These are phyloP conservation scores for Halictus quadricinctus DNA, from an alignment of 2,888 invertebrate genomes.

Conservation along the genomic window DNA sequence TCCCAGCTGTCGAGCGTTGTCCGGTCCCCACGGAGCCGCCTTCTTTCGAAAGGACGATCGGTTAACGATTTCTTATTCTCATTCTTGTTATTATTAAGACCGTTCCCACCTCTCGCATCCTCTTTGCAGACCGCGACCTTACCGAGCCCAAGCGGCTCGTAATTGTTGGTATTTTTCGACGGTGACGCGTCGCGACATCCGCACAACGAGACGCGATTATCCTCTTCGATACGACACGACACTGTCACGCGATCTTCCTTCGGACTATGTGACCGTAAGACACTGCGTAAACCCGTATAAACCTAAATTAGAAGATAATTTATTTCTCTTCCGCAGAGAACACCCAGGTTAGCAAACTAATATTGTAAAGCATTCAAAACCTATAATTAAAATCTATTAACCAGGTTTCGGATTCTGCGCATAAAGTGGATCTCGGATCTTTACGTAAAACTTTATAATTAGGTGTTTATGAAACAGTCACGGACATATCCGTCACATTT, in stretches of 20 bases:
- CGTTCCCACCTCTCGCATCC: slow-evolving; percentile 8
- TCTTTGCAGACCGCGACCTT: slow-evolving; percentile 22
- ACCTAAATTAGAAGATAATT: no score
- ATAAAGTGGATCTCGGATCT: no score
- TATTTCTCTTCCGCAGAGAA: no score
- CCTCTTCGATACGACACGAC: neutral
- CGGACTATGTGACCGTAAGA: neutral
- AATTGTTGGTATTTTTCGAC: slow-evolving; percentile 44
- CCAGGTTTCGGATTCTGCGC: no score
- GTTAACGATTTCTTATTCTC: slow-evolving; percentile 54
- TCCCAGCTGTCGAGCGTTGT: slow-evolving; percentile 53
- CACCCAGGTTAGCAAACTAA: no score
- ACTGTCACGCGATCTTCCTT: neutral
- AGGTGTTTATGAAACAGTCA: no score
- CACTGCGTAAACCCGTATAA: neutral
- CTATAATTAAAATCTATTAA: no score
- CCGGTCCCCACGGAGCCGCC: slow-evolving; percentile 17
- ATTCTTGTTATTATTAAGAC: slow-evolving; percentile 31
- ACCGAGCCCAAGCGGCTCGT: slow-evolving; percentile 22
- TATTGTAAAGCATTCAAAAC: no score
- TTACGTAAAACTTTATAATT: no score
- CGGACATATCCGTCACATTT: no score
- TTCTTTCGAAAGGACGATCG: slow-evolving; percentile 54
- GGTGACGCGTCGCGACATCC: slow-evolving; percentile 12
- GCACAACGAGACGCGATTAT: slow-evolving; percentile 4